Conservation (phyloP, 2,888 invertebrate genomes). For the Aelia acuminata region DNA sequence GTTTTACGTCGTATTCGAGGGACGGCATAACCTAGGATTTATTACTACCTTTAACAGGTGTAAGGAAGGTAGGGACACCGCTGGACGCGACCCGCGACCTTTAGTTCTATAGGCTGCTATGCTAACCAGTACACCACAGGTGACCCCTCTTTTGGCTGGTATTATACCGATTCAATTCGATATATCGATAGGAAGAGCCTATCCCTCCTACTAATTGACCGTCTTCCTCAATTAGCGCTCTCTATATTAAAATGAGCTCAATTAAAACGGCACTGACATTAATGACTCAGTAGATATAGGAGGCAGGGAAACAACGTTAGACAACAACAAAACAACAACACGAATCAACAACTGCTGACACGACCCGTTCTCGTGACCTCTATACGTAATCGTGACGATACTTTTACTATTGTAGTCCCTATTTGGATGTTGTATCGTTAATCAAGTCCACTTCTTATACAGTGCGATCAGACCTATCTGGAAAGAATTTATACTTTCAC, state of each 20-base stretch:
- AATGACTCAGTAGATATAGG: not conserved
- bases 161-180: no score
- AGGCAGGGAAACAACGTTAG: not conserved
- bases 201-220: not conserved
- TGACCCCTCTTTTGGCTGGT: no score
- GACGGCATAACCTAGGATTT: no score
- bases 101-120: no score
- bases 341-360: not conserved
- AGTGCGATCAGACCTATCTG: no score
- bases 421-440: not conserved
- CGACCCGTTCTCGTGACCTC: not conserved
- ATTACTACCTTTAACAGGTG: no score
- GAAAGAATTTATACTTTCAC: no score
- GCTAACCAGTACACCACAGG: no score
- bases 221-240: not conserved
- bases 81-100: no score
- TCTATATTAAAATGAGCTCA: not conserved
- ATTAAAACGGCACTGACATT: slow-evolving; percentile 4
- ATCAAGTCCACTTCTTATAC: not conserved
- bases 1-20: no score
- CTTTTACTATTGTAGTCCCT: not conserved
- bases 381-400: not conserved
- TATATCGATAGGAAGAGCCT: not conserved
- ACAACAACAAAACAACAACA: not conserved
- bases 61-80: no score